Evolutionary conservation across 1,140 invertebrate species (phyloP), one percentile per base, ranked within the genome.

Genomic region (Drosophila asahinai): DNA sequence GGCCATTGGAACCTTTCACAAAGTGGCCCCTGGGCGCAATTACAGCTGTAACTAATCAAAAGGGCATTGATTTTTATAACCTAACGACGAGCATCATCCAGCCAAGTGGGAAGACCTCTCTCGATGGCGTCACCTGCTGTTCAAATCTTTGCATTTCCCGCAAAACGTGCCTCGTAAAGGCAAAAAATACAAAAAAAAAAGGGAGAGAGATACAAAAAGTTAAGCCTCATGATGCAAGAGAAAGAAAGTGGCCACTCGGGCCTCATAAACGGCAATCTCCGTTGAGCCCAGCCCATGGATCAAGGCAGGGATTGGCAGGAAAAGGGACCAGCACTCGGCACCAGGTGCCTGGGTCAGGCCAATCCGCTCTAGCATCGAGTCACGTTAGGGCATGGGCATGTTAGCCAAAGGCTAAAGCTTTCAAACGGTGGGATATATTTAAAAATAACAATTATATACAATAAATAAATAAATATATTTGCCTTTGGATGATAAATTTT

Each of bases 31-130:
- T 36, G 7, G 17, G 9, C 8, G 76, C 83, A 83, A 89, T 86
- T 90, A 81, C 82, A 79, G 86, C 74, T 78, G 86, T 77, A 64
- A 57, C 86, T 72, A 90, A 89, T 89, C 86, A 90, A 89, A 89
- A 89, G 86, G 86, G 86, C 86, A 89, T 89, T 89, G 81, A 70
- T 81, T 89, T 89, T 90, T 89, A 90, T 90, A 79, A 86, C 83
- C 84, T 77, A 83, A 19, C 27, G 84, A 75, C 68, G 54, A 55
- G 52, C 33, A 38, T 55, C 33, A 38, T 55, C 52, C 80, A 67
- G 62, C 68, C 33, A 49, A 67, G 45, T 65, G 43, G 55, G 68
- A 74, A 47, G 79, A 81, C 49, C 67, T 40, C 54, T 57, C 33
- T 38, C 42, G 76, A 66, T 80, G 66, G 76, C 80, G 61, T 87